These are phyloP conservation scores for Neotoma lepida DNA, from an alignment of 2,113 vertebrate species.

Conservation along the genomic window DNA sequence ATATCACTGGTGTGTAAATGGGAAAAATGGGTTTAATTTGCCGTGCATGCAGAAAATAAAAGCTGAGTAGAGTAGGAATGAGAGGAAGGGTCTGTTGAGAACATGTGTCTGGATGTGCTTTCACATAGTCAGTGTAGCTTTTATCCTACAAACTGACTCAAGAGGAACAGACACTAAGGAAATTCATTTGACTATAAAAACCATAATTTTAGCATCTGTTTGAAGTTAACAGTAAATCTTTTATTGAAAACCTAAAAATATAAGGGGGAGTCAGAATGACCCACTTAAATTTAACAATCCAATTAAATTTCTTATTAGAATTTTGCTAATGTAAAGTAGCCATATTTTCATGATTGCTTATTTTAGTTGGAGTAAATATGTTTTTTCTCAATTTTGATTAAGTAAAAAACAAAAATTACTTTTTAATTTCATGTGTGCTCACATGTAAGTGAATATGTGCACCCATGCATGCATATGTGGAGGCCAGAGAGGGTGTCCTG, in stretches of 20 bases:
- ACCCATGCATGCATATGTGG: neutral
- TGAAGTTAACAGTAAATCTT: constrained; percentile 49
- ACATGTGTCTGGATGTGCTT: constrained; percentile 21
- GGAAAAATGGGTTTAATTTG: neutral
- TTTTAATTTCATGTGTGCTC: neutral
- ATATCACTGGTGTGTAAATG: neutral
- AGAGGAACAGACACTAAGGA: neutral
- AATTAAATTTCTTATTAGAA: constrained; percentile 79
- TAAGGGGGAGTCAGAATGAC: constrained; percentile 64
- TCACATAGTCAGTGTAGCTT: neutral
- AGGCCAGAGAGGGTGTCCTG: neutral
- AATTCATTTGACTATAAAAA: neutral
- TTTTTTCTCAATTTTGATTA: constrained; percentile 57
- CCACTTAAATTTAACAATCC: constrained; percentile 80
- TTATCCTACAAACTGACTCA: constrained; percentile 8
- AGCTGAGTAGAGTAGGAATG: neutral
- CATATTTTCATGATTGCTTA: constrained; percentile 74
- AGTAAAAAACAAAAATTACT: constrained; percentile 46
- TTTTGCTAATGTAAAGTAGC: constrained; percentile 73
- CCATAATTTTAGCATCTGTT: constrained; percentile 39
- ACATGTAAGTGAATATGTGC: neutral
- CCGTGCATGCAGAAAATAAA: neutral
- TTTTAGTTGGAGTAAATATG: constrained; percentile 64
- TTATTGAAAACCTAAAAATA: constrained; percentile 47
- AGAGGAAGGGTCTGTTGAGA: neutral